Evolutionary conservation across 2,888 invertebrate genomes (phyloP).

Genomic region (Perizoma flavofasciatum): DNA sequence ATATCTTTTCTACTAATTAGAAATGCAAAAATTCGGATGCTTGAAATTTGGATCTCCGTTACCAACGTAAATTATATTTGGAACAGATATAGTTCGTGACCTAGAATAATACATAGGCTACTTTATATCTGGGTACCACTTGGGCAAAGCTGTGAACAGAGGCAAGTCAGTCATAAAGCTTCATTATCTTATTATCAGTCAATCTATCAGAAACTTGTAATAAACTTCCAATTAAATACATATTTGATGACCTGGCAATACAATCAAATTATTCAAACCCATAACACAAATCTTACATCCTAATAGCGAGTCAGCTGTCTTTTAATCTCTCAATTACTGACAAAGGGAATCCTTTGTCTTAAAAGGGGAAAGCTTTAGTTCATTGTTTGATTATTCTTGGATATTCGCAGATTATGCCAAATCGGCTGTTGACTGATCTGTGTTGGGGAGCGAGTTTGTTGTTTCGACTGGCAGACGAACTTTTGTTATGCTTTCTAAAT

Average conservation of each 20-base stretch:
- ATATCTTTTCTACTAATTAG: too few species aligned
- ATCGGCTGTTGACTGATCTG: conserved; percentile 18
- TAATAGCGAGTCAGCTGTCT: conserved; percentile 19
- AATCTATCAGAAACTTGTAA: too few species aligned
- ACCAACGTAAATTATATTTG: too few species aligned
- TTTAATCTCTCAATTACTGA: conserved; percentile 50
- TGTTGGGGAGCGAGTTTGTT: conserved; percentile 11
- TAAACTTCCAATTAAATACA: too few species aligned
- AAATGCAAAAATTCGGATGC: too few species aligned
- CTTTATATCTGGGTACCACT: too few species aligned
- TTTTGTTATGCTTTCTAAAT: background rate
- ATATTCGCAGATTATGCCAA: conserved; percentile 16
- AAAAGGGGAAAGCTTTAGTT: conserved; percentile 46
- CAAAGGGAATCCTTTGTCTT: conserved; percentile 50
- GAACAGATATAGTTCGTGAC: too few species aligned
- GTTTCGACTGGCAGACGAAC: conserved; percentile 8
- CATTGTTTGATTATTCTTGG: conserved; percentile 44
- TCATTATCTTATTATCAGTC: too few species aligned
- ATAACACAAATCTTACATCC: conserved; percentile 9
- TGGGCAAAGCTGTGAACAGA: too few species aligned
- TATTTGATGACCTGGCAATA: background rate
- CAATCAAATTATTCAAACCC: conserved; percentile 13
- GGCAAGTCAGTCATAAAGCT: too few species aligned
- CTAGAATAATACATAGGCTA: too few species aligned
- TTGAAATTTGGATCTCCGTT: too few species aligned